Conservation (phyloP, 2,797 vertebrate genomes). For the Alca torda region DNA sequence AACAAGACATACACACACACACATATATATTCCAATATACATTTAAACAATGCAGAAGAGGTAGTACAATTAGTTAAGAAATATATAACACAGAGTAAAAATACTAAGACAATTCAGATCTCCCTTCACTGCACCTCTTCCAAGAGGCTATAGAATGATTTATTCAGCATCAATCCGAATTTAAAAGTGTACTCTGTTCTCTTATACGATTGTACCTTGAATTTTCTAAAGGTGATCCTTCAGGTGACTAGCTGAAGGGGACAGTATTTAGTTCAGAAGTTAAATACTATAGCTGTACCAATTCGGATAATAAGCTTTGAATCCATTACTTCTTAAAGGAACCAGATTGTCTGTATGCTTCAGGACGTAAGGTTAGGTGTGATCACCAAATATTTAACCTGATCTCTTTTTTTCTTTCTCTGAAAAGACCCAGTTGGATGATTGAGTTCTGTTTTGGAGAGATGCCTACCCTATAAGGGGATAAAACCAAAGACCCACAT, state of each 20-base stretch:
- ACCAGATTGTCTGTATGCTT: background rate
- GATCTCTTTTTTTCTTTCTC: background rate
- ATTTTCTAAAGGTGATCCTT: background rate
- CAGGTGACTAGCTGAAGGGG: background rate
- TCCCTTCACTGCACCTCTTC: background rate
- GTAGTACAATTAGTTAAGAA: conserved; percentile 11
- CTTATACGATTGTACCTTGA: background rate
- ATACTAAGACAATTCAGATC: background rate
- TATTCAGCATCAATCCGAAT: background rate
- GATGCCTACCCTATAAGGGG: background rate
- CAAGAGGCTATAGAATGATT: background rate
- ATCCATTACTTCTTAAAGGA: background rate
- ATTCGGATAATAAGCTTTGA: background rate
- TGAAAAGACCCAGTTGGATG: background rate
- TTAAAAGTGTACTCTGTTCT: background rate
- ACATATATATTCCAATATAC: background rate
- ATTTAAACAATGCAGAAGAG: conserved; percentile 5
- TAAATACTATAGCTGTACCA: background rate
- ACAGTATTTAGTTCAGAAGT: background rate
- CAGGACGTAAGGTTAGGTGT: background rate
- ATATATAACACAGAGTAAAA: background rate
- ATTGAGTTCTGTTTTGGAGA: background rate
- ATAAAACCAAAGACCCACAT: background rate
- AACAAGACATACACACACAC: background rate
- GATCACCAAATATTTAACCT: background rate